Percentiles rank a stretch among this genome's conserved stretches.
Evolutionary conservation across 2,888 invertebrate genomes (phyloP).

Genomic region (Adineta ricciae): DNA sequence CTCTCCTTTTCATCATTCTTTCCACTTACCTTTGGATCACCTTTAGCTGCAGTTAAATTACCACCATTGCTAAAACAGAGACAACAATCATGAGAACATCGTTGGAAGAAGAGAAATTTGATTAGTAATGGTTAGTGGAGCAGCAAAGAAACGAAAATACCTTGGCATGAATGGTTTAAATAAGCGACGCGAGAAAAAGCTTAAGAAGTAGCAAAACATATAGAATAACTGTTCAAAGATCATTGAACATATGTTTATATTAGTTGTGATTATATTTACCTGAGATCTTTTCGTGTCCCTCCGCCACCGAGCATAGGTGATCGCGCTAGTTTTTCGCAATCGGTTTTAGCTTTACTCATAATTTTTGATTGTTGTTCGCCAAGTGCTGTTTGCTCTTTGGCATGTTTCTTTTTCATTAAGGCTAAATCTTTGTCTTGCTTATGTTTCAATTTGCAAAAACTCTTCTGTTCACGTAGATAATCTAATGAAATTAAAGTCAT

Average conservation of each 20-base stretch:
- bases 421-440: constrained; percentile 84
- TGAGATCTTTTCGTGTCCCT: neutral
- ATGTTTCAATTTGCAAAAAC: constrained; percentile 65
- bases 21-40: neutral
- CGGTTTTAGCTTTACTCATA: constrained; percentile 54
- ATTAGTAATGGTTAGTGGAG: neutral
- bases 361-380: constrained; percentile 73
- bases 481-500: constrained; percentile 42
- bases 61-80: neutral
- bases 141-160: neutral
- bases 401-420: constrained; percentile 74
- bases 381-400: constrained; percentile 76
- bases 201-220: neutral
- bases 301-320: neutral
- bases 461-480: constrained; percentile 43
- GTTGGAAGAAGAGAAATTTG: neutral
- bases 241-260: no score
- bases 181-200: neutral
- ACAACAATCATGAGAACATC: neutral
- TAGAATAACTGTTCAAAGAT: no score
- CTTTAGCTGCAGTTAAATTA: neutral
- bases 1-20: no score
- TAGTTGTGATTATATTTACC: neutral
- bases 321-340: constrained; percentile 11
- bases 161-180: neutral